Base-by-base conservation (phyloP, 2,888 invertebrate species). In the Spisula subtruncata region DNA sequence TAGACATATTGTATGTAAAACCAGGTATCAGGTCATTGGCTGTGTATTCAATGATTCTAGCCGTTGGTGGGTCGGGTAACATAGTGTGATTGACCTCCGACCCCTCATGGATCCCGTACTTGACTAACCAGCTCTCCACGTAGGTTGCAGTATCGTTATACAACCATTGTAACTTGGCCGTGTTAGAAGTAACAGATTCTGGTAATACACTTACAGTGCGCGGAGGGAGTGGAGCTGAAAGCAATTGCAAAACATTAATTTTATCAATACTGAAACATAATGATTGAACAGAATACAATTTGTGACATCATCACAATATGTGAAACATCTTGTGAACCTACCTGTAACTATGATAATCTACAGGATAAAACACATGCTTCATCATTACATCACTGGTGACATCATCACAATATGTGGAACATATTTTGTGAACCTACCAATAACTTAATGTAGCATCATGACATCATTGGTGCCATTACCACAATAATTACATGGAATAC, bases 181-280 rank as follows among this genome's bases (percentile, higher is more conserved):
- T 89, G 29, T 79, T 85, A 8, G 90, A 90, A 1, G 93, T 93
- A 10, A 94, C 94, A 18, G 81, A 82, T 16, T 90, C 86, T 20
- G 82, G 82, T 10, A 91, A 51, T 0, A 92, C 81, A 6, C 35
- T 56, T 0, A 94, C 81, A 48, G 88, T 79, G 0, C 82, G 18
- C 20, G 95, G 94, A 25, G 92, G 85, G 10, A 95, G 89, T 16
- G 95, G 95, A 5, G 89, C 95, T 95, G 90, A 56, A 93, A 75
- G 29, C 14, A 71, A 71, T 2, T 6, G 56, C 16, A 56, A 56
- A n/a, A 56, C 41, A 41, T 41, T n/a, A n/a, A n/a, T n/a, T n/a
- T 41, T 41, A 41, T 41, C 8, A 41, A 41, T 41, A 8, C 41
- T 8, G 8, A 41, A 41, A 41, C 8, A 41, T 41, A 41, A 41